phyloP scores from a whole-genome alignment of 2,797 vertebrate genomes.

The Cuculus canorus region DNA sequence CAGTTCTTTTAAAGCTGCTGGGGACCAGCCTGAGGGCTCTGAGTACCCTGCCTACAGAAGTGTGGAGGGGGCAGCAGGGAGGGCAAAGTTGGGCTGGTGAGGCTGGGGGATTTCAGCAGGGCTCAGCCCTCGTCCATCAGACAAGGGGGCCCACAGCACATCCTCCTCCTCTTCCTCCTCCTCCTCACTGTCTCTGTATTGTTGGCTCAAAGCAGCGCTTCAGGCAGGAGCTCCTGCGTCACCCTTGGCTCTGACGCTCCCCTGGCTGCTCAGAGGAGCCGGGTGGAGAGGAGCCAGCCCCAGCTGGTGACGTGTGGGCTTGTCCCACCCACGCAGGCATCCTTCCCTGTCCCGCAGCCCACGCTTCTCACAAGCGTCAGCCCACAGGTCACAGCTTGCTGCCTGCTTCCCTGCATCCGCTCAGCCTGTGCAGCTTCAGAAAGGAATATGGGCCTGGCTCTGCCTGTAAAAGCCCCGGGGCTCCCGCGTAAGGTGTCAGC shows the following conservation, averaged over 20 bases:
- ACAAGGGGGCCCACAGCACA: background rate
- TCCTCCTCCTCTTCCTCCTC: background rate
- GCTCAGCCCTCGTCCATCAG: background rate
- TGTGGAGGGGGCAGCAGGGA: background rate
- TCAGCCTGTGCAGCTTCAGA: fast-evolving
- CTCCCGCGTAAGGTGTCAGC: background rate
- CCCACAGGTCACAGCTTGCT: fast-evolving
- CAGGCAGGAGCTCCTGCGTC: background rate
- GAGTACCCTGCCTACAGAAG: background rate
- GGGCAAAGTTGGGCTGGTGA: background rate
- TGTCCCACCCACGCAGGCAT: background rate
- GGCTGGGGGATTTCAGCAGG: background rate
- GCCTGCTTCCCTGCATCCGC: background rate
- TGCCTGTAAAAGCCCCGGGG: fast-evolving
- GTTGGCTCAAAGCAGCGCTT: fast-evolving
- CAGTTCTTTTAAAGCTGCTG: background rate
- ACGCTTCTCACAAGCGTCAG: fast-evolving
- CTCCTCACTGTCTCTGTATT: fast-evolving
- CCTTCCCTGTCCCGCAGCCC: background rate
- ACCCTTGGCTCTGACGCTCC: fast-evolving
- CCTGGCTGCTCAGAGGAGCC: background rate
- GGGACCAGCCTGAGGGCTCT: no score
- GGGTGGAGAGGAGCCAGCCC: background rate
- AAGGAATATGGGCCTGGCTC: background rate
- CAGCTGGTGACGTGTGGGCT: background rate